Base-by-base conservation (phyloP, 2,113 vertebrate genomes). In the Glaucidium brasilianum region DNA sequence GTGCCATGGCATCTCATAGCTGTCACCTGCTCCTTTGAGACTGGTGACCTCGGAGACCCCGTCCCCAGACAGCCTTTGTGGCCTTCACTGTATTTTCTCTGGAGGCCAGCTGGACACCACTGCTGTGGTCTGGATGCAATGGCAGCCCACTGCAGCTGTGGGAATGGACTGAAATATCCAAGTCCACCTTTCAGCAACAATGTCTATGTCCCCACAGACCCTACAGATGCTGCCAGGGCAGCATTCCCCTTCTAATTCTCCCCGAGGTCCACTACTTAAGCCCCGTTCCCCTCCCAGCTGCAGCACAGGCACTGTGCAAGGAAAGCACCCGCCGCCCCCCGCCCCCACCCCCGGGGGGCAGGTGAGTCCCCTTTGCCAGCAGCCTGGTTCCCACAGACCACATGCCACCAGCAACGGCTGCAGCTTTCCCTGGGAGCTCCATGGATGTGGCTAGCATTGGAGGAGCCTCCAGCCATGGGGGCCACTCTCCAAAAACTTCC, bases 371-470 rank as follows among this genome's bases (percentile, higher is more conserved):
- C 19, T 69, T 67, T 78, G 26, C 29, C 5, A 17, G 17, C 62
- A 82, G 47, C 20, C 23, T 50, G 37, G 21, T 43, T 85, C 22
- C 19, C 11, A 11, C 0, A 53, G 30, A 18, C 18, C 30, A 13
- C 1, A 1, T 27, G 45, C 19, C 59, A 41, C 32, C 55, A 67
- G 50, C 55, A 39, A 14, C 6, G 76, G 47, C 47, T 0, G 0
- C 72, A 81, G 66, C 45, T 66, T 78, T 66, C 50, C 47, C 32
- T 78, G 20, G 45, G n/a, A 63, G 15, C 13, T 72, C 43, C 0
- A 0, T 71, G 35, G 32, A 68, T 64, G 34, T 10, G 25, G 27
- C 41, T 62, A 39, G 22, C 19, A 23, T 19, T 37, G 50, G 15
- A 37, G 20, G 7, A 62, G 16, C 29, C 67, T 50, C 29, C 41